Base-by-base conservation (phyloP, 2,797 vertebrate genomes). In the Chiroxiphia lanceolata region DNA sequence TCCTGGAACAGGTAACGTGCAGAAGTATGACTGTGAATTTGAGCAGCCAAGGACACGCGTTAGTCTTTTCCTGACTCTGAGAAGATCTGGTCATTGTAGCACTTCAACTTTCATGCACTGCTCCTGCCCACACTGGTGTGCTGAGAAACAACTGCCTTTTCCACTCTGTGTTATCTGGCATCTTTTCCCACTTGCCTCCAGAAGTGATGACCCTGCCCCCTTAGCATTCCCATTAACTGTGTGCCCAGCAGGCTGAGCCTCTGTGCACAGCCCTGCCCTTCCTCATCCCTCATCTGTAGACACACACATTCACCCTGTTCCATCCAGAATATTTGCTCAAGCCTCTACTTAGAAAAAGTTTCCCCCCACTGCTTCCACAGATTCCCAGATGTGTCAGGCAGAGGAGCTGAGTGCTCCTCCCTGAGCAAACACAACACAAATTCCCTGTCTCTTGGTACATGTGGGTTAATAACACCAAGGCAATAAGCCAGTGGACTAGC, bases 341-440 rank as follows among this genome's bases (percentile, higher is more conserved):
- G 61, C 6, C 51, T 70, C 50, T 29, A 53, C 34, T 42, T 7
- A 31, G 15, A 67, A 34, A 45, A 90, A 42, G 34, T 26, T 40
- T 33, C 10, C 48, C 68, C n/a, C 3, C 48, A 23, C 61, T 26
- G 67, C 77, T 84, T 45, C 67, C 76, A 63, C 3, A 75, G 75
- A 82, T 72, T 59, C 63, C 59, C 93, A 80, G 53, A 54, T 47
- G 81, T 83, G 75, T 59, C 91, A 90, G 50, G 83, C 42, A 77
- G 25, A 89, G 71, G 63, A 82, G 42, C 5, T 1, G 17, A 86
- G 26, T 7, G 59, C 45, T 93, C 60, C 78, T 90, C 68, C n/a
- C 15, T 25, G 68, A 87, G 75, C 75, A 87, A 96, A 90, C 63
- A 87, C 34, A 94, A 64, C 69, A 92, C 91, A 83, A 75, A 90